phyloP scores from a whole-genome alignment of 2,888 invertebrate genomes.

The Cloeon dipterum region DNA sequence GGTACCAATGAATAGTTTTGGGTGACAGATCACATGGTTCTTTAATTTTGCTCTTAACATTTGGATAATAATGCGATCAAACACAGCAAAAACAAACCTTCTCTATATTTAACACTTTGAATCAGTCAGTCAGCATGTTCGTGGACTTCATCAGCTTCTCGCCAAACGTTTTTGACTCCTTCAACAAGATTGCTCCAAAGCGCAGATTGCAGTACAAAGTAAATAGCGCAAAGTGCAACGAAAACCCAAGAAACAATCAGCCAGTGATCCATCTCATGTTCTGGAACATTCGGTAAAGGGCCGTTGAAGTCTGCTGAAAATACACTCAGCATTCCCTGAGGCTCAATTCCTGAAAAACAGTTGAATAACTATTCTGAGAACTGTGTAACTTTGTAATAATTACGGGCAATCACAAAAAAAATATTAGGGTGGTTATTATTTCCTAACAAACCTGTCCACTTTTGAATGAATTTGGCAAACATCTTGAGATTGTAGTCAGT shows the following conservation, averaged over 20 bases:
- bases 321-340: conserved; percentile 37
- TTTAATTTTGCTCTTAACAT: too few relatives aligned
- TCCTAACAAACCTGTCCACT: conserved; percentile 30
- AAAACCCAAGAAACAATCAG: conserved; percentile 69
- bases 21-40: too few relatives aligned
- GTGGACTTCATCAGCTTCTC: conserved; percentile 56
- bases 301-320: conserved; percentile 55
- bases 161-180: conserved; percentile 64
- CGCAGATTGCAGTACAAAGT: conserved; percentile 52
- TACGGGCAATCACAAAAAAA: too few relatives aligned
- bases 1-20: too few relatives aligned
- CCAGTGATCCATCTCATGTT: conserved; percentile 56
- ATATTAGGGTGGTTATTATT: not conserved
- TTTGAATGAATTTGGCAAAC: conserved; percentile 53
- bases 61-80: too few relatives aligned
- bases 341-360: conserved; percentile 28
- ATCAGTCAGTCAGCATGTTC: conserved; percentile 44
- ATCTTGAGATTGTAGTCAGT: conserved; percentile 55
- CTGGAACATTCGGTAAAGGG: conserved; percentile 56
- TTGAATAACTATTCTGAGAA: too few relatives aligned
- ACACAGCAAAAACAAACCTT: too few relatives aligned
- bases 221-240: conserved; percentile 44
- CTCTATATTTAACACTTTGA: too few relatives aligned
- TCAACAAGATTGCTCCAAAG: conserved; percentile 63
- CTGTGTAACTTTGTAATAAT: too few relatives aligned